These are phyloP conservation scores for Manduca sexta DNA, from an alignment of 1,140 invertebrate genomes.

Conservation along the genomic window DNA sequence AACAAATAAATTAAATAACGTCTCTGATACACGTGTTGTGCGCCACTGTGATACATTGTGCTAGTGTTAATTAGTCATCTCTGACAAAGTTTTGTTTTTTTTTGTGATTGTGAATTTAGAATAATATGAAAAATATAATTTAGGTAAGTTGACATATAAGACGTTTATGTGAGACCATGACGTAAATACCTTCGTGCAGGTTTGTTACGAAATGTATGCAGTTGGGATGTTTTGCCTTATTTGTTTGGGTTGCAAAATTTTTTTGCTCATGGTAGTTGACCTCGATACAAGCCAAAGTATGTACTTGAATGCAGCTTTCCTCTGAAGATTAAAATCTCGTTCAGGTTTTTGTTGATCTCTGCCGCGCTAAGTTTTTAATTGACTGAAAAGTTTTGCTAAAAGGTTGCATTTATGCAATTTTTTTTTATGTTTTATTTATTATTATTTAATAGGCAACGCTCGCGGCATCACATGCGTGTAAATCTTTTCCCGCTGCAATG, in stretches of 20 bases:
- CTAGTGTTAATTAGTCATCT: constrained; percentile 14
- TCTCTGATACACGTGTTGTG: constrained; percentile 11
- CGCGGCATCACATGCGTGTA: no score
- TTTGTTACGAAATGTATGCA: neutral
- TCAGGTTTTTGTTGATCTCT: no score
- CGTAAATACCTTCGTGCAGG: neutral
- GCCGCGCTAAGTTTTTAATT: no score
- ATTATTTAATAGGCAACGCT: no score
- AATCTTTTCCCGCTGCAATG: no score
- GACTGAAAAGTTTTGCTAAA: no score
- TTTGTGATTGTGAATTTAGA: constrained; percentile 11
- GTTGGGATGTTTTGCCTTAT: constrained; percentile 12
- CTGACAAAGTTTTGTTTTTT: constrained; percentile 4
- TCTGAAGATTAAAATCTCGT: no score
- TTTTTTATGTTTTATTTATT: no score
- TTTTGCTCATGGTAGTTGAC: constrained; percentile 12
- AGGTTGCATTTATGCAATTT: no score
- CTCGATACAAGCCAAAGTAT: constrained; percentile 11
- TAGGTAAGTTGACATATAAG: neutral
- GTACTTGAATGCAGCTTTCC: neutral
- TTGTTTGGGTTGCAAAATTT: constrained; percentile 18
- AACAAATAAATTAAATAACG: constrained; percentile 4
- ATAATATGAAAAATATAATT: neutral
- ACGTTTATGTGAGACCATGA: no score
- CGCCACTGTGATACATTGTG: constrained; percentile 11